Percentiles rank a stretch among this genome's conserved stretches.
Evolutionary conservation across 2,797 vertebrate species (phyloP).

Genomic region (Lateolabrax maculatus): DNA sequence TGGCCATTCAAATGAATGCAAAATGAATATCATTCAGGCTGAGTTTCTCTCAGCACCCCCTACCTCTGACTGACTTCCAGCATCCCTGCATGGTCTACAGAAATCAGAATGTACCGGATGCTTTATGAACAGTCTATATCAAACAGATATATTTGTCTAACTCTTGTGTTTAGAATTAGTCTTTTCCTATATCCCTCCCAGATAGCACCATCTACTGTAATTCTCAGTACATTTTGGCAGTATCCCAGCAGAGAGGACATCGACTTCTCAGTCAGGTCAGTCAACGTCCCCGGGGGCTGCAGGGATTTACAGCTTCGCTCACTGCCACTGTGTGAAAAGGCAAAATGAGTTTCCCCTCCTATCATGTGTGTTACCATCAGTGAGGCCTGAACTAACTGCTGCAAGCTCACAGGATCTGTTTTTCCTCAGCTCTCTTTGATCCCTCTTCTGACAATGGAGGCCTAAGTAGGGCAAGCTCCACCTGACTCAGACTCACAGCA

Average conservation of each 20-base stretch:
- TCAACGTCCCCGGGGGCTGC: neutral
- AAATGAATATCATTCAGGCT: no score
- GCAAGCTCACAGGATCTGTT: conserved; percentile 9
- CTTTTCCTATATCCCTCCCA: neutral
- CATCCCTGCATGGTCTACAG: no score
- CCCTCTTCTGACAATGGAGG: conserved; percentile 17
- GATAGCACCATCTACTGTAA: neutral
- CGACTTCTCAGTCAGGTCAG: neutral
- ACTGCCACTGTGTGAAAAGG: neutral
- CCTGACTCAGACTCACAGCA: conserved; percentile 29
- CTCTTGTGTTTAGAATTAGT: neutral
- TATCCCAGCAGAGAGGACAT: conserved; percentile 10
- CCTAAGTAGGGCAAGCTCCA: conserved; percentile 45
- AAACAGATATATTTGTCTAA: neutral
- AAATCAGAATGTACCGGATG: no score
- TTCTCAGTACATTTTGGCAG: neutral
- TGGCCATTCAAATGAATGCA: no score
- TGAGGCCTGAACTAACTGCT: neutral
- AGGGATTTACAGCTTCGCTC: conserved; percentile 6
- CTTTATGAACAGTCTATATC: neutral
- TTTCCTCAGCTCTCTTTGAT: conserved; percentile 34
- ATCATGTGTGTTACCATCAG: neutral
- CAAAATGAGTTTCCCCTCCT: conserved; percentile 6
- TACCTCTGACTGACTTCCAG: no score
- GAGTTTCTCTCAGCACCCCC: no score